Base-by-base conservation (phyloP, 2,888 invertebrate species). In the Tyria jacobaeae region DNA sequence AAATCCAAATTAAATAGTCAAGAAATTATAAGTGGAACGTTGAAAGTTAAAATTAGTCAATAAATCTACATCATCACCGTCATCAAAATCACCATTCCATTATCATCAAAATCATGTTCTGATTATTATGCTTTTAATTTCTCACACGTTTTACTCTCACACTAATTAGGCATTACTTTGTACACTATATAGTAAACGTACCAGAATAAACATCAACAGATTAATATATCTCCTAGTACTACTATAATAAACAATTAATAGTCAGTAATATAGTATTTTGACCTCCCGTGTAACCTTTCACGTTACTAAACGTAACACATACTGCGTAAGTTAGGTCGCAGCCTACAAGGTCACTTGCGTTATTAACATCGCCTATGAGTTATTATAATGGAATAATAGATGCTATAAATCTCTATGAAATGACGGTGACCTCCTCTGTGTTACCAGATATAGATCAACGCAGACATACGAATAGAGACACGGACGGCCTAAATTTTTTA, bases 361-460 rank as follows among this genome's bases (percentile, higher is more conserved):
- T 76, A 79, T 73, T 74, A 79, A 76, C 74, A 70, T 76, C 64
- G 60, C 50, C 66, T 50, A 57, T 79, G 70, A 77, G 68, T 71
- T 79, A 77, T 75, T 73, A 72, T 76, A 75, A 71, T 73, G 59
- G 70, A 74, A 77, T 79, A 74, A 70, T 69, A 64, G 70, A 77
- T 70, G 70, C 59, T 49, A 74, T 77, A 72, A 77, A 77, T 76
- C 76, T 68, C 60, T 37, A 35, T 53, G 61, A 54, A 69, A 69
- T 68, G 57, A 63, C 64, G 66, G 39, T 65, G 63, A 70, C 77
- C 70, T 64, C 52, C 31, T 39, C 31, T 31, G 14, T 39, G 55
- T 47, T 37, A 25, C 52, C 35, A 49, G 54, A 71, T 65, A 69
- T 68, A 60, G n/a, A 34, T 52, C 55, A 55, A n/a, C 7, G 21